Percentiles rank a stretch among this genome's conserved stretches.
These are phyloP conservation scores for Progne subis DNA, from an alignment of 2,113 vertebrate species.

Conservation along the genomic window DNA sequence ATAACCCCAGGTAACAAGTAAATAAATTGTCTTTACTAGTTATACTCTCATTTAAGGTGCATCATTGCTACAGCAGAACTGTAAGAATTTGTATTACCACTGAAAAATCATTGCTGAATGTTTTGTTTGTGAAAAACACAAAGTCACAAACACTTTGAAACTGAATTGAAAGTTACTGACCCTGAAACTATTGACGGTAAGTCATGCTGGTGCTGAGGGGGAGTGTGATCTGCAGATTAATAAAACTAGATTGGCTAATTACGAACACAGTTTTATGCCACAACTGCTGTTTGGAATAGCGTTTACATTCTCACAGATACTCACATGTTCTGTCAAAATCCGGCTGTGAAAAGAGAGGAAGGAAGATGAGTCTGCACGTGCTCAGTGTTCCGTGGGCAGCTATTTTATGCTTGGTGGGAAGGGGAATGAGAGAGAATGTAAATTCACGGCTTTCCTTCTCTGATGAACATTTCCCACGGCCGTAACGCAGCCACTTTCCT, in stretches of 20 bases:
- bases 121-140: not conserved
- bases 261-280: not conserved
- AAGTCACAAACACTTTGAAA: not conserved
- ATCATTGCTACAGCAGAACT: not conserved
- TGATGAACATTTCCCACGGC: not conserved
- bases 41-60: not conserved
- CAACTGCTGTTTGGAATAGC: not conserved
- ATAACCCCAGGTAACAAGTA: not conserved
- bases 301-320: not conserved
- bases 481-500: not conserved
- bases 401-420: not conserved
- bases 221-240: not conserved
- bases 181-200: not conserved
- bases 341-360: not conserved
- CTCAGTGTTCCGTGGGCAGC: not conserved
- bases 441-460: not conserved
- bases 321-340: not conserved
- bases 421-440: not conserved
- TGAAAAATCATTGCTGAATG: not conserved
- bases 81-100: not conserved
- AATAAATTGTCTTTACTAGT: not conserved
- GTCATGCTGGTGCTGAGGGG: not conserved
- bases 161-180: not conserved
- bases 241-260: not conserved
- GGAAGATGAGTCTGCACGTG: not conserved